phyloP scores from a whole-genome alignment of 2,888 invertebrate species.

The Carterocephalus palaemon region DNA sequence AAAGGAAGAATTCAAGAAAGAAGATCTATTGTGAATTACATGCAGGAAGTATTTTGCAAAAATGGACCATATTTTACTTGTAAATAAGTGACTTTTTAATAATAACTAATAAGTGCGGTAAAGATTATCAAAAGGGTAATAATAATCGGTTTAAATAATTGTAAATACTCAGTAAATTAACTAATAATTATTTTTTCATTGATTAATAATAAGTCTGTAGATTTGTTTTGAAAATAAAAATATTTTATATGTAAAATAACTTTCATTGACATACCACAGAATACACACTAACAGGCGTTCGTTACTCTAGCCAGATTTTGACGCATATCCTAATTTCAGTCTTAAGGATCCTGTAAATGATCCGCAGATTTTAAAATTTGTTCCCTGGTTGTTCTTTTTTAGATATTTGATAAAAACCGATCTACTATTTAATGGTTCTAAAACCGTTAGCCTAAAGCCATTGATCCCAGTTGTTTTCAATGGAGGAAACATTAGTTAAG shows the following conservation, averaged over 20 bases:
- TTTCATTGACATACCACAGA: background rate
- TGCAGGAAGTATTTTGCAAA: constrained; percentile 13
- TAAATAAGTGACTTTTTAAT: constrained; percentile 20
- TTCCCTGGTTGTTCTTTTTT: too few species aligned
- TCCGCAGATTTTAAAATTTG: too few species aligned
- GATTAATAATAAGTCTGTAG: constrained; percentile 8
- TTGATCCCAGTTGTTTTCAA: too few species aligned
- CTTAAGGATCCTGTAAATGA: too few species aligned
- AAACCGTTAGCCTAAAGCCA: too few species aligned
- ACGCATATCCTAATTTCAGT: too few species aligned
- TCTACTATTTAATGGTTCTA: too few species aligned
- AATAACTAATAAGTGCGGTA: constrained; percentile 2
- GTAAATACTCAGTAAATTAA: constrained; percentile 12
- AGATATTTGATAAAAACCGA: too few species aligned
- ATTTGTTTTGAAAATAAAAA: constrained; percentile 7
- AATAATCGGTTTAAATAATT: constrained; percentile 15
- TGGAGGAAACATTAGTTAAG: too few species aligned
- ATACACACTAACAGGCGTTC: background rate
- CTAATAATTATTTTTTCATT: constrained; percentile 11
- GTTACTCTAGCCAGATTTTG: too few species aligned
- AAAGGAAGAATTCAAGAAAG: constrained; percentile 30
- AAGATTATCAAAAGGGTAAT: background rate
- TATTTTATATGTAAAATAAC: background rate
- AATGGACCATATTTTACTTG: constrained; percentile 15
- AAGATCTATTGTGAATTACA: constrained; percentile 14